phyloP scores from a whole-genome alignment of 2,113 vertebrate genomes.

The Brachirus orientalis region DNA sequence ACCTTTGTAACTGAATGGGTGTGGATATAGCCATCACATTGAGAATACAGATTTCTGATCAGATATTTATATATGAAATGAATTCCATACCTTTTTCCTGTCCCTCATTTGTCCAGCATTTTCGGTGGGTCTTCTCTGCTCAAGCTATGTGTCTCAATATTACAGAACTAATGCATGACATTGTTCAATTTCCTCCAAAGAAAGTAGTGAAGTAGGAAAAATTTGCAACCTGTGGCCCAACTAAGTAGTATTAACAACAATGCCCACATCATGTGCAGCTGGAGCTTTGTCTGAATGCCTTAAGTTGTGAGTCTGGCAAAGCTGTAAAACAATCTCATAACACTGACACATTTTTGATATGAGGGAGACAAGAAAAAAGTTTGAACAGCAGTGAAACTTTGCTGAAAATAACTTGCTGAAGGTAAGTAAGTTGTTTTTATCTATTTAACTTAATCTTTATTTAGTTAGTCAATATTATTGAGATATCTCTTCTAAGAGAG shows the following conservation, averaged over 20 bases:
- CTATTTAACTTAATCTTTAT: too few relatives aligned
- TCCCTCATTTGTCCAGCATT: constrained; percentile 90
- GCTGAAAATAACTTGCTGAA: too few relatives aligned
- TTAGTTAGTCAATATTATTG: too few relatives aligned
- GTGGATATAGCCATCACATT: too few relatives aligned
- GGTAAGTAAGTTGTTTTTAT: too few relatives aligned
- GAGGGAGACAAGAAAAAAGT: constrained; percentile 6
- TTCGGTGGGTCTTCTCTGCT: constrained; percentile 92
- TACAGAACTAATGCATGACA: constrained; percentile 99
- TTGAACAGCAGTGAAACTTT: too few relatives aligned
- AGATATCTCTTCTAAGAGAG: too few relatives aligned
- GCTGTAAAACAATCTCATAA: constrained; percentile 45
- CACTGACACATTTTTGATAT: constrained; percentile 21
- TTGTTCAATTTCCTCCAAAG: constrained; percentile 98
- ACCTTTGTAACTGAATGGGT: too few relatives aligned
- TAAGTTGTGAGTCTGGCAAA: constrained; percentile 44
- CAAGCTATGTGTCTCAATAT: constrained; percentile 97
- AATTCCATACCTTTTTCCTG: constrained; percentile 95
- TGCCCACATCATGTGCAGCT: constrained; percentile 41
- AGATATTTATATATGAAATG: too few relatives aligned
- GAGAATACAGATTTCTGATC: too few relatives aligned
- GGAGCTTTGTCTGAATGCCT: constrained; percentile 47
- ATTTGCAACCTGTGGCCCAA: constrained; percentile 72
- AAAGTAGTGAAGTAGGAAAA: constrained; percentile 81
- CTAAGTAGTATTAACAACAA: constrained; percentile 67